These are phyloP conservation scores for Spinus olivaceus DNA, from an alignment of 2,797 vertebrate species.

Conservation along the genomic window DNA sequence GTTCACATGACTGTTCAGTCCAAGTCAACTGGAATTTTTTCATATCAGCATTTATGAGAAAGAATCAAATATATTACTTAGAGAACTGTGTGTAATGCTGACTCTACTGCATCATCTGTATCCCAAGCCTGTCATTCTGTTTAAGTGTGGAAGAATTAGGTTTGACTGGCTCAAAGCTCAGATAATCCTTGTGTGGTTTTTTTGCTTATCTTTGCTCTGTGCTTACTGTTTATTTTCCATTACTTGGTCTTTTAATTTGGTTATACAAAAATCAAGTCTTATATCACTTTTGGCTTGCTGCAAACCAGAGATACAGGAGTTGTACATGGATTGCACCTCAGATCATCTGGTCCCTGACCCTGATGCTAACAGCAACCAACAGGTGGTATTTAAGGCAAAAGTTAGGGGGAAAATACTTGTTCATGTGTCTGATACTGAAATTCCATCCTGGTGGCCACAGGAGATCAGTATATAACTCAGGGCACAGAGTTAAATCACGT, in stretches of 20 bases:
- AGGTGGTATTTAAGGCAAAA: not conserved
- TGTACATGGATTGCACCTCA: not conserved
- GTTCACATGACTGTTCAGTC: not conserved
- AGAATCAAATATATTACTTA: not conserved
- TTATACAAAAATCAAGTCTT: not conserved
- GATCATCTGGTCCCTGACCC: not conserved
- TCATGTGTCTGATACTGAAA: not conserved
- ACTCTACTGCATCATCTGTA: not conserved
- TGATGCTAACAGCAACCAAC: not conserved
- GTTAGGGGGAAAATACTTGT: not conserved
- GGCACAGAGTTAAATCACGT: not conserved
- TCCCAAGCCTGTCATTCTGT: not conserved
- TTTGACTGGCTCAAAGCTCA: not conserved
- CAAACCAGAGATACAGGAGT: not conserved
- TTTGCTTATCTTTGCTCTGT: not conserved
- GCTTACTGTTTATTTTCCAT: not conserved
- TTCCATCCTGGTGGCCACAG: not conserved
- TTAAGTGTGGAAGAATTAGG: not conserved
- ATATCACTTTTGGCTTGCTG: not conserved
- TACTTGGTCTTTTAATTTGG: not conserved
- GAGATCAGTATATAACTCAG: not conserved
- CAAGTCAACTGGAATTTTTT: not conserved
- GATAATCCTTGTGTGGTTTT: not conserved
- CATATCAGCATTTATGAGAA: not conserved
- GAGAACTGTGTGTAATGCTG: not conserved